A percentile compares a stretch with the other conserved stretches of the same genome.
Evolutionary conservation across 1,140 invertebrate species (phyloP).

Genomic region (Drosophila prosaltans): DNA sequence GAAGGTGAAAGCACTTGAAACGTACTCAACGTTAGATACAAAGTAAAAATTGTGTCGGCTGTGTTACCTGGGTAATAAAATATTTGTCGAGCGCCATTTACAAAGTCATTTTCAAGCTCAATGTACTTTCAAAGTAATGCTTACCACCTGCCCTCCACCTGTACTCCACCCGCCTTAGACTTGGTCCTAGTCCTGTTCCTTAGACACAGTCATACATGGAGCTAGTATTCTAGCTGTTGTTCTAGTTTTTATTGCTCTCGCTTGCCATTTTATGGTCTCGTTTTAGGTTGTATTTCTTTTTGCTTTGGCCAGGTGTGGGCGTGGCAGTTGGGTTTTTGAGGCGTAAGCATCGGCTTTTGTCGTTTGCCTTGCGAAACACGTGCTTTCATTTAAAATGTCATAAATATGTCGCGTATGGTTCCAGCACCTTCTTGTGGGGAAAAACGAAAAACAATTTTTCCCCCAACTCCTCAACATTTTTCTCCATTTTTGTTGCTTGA

Average conservation of each 20-base stretch:
- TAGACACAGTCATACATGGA: not conserved
- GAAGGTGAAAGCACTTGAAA: not conserved
- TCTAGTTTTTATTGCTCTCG: slow-evolving; percentile 76
- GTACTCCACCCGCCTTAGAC: not conserved
- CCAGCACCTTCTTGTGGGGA: slow-evolving; percentile 1
- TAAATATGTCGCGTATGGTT: slow-evolving; percentile 61
- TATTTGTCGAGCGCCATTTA: slow-evolving; percentile 80
- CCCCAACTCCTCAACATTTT: not conserved
- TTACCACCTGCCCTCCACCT: slow-evolving; percentile 51
- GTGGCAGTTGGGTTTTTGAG: slow-evolving; percentile 38
- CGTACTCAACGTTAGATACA: slow-evolving; percentile 17
- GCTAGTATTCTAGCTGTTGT: slow-evolving; percentile 52
- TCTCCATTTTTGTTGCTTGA: slow-evolving; percentile 18
- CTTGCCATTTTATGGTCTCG: slow-evolving; percentile 74
- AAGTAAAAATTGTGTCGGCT: slow-evolving; percentile 69
- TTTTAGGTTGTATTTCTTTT: slow-evolving; percentile 47
- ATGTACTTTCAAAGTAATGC: slow-evolving; percentile 78
- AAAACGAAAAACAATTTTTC: slow-evolving; percentile 34
- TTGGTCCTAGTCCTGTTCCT: not conserved
- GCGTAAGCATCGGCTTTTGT: slow-evolving; percentile 35
- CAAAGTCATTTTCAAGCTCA: slow-evolving; percentile 81
- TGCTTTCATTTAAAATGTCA: slow-evolving; percentile 71
- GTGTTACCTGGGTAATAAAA: slow-evolving; percentile 67
- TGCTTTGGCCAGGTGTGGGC: slow-evolving; percentile 1
- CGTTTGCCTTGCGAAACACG: slow-evolving; percentile 60